Evolutionary conservation across 92 coral and sea anemone species (phyloP).

Genomic region (Porites rus): DNA sequence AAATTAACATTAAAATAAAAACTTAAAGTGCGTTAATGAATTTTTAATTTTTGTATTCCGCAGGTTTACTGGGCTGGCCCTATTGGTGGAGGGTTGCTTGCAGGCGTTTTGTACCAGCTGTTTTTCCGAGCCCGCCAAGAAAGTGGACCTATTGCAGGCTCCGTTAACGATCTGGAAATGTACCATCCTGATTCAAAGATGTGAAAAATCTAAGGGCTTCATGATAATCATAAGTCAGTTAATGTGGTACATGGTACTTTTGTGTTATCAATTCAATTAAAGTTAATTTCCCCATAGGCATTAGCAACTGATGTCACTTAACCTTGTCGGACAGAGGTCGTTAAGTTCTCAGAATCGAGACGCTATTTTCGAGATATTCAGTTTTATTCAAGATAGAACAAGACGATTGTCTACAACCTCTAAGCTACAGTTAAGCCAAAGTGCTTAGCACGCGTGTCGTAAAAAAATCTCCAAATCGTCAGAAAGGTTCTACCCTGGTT

Average conservation of each 20-base stretch:
- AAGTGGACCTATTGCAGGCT: conserved; percentile 35
- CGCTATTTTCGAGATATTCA: too few species aligned
- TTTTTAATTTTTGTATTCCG: neutral
- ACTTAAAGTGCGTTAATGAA: too few species aligned
- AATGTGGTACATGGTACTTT: neutral
- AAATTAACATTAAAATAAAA: too few species aligned
- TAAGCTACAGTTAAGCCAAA: too few species aligned
- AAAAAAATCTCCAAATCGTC: neutral
- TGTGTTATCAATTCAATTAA: neutral
- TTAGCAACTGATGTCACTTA: neutral
- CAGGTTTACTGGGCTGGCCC: conserved; percentile 90
- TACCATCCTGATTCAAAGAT: conserved; percentile 9
- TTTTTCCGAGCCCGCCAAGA: conserved; percentile 69
- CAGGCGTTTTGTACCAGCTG: conserved; percentile 74
- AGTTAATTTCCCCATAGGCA: neutral
- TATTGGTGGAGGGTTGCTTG: conserved; percentile 72
- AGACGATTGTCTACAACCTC: neutral
- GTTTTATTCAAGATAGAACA: neutral
- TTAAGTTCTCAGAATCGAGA: too few species aligned
- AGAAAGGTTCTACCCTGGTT: neutral
- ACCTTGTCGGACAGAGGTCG: neutral
- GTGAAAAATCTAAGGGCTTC: neutral
- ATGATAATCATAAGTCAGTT: neutral
- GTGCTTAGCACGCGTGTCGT: too few species aligned
- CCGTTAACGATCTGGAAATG: conserved; percentile 29